Base-by-base conservation (phyloP, 2,888 invertebrate genomes). In the Macrosoma leucophasiata region DNA sequence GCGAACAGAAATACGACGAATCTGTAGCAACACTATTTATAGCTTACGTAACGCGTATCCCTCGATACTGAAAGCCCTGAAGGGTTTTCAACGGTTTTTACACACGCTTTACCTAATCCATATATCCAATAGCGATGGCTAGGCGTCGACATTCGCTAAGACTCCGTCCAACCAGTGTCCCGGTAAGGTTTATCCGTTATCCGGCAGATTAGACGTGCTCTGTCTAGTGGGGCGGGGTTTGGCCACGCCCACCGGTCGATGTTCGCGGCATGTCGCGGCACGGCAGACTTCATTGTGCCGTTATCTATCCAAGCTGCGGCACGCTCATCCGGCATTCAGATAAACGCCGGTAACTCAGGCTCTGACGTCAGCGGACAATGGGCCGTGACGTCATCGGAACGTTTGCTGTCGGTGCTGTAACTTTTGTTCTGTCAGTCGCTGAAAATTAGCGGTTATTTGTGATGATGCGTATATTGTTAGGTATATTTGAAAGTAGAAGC, bases 201-300 rank as follows among this genome's bases (percentile, higher is more conserved):
- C 76, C 79, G 66, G 52, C 52, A 77, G 84, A 84, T 84, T 81
- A 84, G 77, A 56, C 65, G 72, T 55, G 70, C 70, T 71, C 71
- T 66, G 67, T 69, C 68, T 69, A 57, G 62, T 50, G 69, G 61
- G 82, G 82, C 77, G 78, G 77, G 72, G 75, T 65, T 67, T 46
- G 49, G 69, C 70, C 79, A 77, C 79, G 81, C 81, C 81, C 61
- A 73, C 75, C 79, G 81, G 77, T 81, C 81, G 79, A 81, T 79
- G 76, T 59, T 67, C 63, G 62, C 55, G 53, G 55, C 44, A n/a
- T 47, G 52, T 55, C 45, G 39, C 50, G 52, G 48, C 44, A 45
- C 44, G 41, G 44, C 52, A 43, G 41, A 39, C 50, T 55, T 26
- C 74, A 75, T 72, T 75, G 75, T 70, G 55, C 72, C 71, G 77